Evolutionary conservation across 2,113 vertebrate species (phyloP), one percentile per base, ranked within the genome.

Genomic region (Glaucidium brasilianum): DNA sequence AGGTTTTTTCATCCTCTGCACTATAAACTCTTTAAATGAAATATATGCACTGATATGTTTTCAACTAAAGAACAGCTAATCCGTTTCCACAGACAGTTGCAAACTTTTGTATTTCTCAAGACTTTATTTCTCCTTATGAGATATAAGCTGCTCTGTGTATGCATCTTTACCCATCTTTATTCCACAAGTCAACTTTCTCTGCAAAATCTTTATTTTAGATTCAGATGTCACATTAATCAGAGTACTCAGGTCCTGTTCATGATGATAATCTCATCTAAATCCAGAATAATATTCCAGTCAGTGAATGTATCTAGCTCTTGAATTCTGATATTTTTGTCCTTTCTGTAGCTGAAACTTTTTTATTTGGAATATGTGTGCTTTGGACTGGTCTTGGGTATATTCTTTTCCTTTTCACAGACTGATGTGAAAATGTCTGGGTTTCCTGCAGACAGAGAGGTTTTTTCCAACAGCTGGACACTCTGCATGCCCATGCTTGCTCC

Each of bases 261-360:
- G 93, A 88, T 74, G 90, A 92, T 93, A 25, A 59, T 84, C 73
- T 91, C 50, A 55, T 88, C 77, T 93, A 74, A 94, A 77, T 90
- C 64, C 53, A 83, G 71, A 29, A 19, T 85, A 92, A 79, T 94
- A 82, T 79, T 90, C 50, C 69, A 88, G 71, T 68, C 58, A 64
- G 53, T 47, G 43, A 35, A 85, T 88, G 58, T 79, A 88, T 37
- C 45, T 62, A 90, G 41, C 15, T 92, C 79, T 92, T 86, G 82
- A 90, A 79, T 78, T 79, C 49, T 66, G 67, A 25, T 88, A 29
- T 63, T 59, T 93, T 93, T 94, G 92, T 68, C 56, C 66, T 85
- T 78, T 78, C 62, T 9, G 2, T 66, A 47, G 50, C 39, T 11
- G 50, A 73, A 94, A 23, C 58, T 69, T 93, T 64, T 85, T 72